A percentile compares a stretch with the other conserved stretches of the same genome.
phyloP scores from a whole-genome alignment of 2,113 vertebrate genomes.

The Osmerus eperlanus region DNA sequence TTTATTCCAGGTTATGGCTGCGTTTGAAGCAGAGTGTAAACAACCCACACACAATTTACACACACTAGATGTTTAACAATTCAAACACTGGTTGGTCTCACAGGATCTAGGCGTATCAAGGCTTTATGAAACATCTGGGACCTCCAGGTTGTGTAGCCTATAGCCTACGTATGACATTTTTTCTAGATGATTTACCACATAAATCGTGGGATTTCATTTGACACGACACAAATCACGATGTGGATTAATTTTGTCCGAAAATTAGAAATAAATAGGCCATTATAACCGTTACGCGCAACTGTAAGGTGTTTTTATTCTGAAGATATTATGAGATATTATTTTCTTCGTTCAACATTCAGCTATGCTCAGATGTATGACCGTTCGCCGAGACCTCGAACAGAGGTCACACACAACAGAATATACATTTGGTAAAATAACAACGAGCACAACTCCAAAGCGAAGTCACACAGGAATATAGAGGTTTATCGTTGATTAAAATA shows the following conservation, averaged over 20 bases:
- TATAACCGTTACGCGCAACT: too few relatives aligned
- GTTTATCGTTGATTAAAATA: too few relatives aligned
- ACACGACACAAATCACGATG: too few relatives aligned
- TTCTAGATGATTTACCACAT: conserved; percentile 14
- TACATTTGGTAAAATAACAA: too few relatives aligned
- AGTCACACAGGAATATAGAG: too few relatives aligned
- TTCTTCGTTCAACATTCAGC: neutral
- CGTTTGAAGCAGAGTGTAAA: neutral
- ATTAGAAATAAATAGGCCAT: too few relatives aligned
- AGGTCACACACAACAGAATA: too few relatives aligned
- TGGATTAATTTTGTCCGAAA: too few relatives aligned
- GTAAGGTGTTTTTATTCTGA: too few relatives aligned
- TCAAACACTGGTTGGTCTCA: conserved; percentile 32
- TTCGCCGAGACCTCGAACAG: too few relatives aligned
- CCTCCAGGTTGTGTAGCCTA: conserved; percentile 15
- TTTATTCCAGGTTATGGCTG: neutral
- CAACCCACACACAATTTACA: neutral
- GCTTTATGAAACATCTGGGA: conserved; percentile 22
- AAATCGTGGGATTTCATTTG: neutral
- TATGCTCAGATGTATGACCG: neutral
- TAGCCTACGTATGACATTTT: neutral
- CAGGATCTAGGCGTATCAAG: conserved; percentile 17
- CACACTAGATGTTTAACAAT: conserved; percentile 11
- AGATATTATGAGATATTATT: too few relatives aligned
- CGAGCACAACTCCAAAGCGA: too few relatives aligned